These are phyloP conservation scores for Drosophila repleta DNA, from an alignment of 1,140 invertebrate species.

Conservation along the genomic window DNA sequence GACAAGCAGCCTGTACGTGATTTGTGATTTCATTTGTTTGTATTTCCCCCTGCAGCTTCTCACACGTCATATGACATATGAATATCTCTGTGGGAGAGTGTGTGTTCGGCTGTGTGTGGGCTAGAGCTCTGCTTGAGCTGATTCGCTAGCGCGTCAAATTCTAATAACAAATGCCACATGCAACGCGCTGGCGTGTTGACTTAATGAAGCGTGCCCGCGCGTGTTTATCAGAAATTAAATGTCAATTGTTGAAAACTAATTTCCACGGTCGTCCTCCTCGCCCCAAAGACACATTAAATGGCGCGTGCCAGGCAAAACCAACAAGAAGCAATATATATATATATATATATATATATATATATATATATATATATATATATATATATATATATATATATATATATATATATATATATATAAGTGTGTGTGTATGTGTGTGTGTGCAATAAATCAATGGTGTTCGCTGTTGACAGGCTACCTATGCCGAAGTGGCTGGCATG, in stretches of 20 bases:
- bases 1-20: conserved; percentile 58
- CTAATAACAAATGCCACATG: conserved; percentile 75
- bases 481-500: conserved; percentile 43
- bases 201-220: conserved; percentile 76
- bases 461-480: conserved; percentile 63
- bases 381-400: not conserved
- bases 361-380: not conserved
- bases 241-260: conserved; percentile 82
- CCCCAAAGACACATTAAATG: conserved; percentile 55
- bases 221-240: conserved; percentile 83
- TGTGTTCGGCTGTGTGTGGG: conserved; percentile 15
- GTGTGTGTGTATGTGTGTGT: not conserved
- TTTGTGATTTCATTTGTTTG: conserved; percentile 75
- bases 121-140: conserved; percentile 15
- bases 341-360: not conserved
- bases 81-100: conserved; percentile 1
- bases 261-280: conserved; percentile 41
- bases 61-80: conserved; percentile 13
- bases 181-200: conserved; percentile 74
- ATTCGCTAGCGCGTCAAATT: conserved; percentile 36
- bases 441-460: conserved; percentile 63
- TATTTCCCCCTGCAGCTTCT: conserved; percentile 47
- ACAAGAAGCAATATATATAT: not conserved
- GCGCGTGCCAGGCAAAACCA: conserved; percentile 58
- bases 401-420: not conserved